Base-by-base conservation (phyloP, 2,888 invertebrate species). In the Drosophila niveifrons region DNA sequence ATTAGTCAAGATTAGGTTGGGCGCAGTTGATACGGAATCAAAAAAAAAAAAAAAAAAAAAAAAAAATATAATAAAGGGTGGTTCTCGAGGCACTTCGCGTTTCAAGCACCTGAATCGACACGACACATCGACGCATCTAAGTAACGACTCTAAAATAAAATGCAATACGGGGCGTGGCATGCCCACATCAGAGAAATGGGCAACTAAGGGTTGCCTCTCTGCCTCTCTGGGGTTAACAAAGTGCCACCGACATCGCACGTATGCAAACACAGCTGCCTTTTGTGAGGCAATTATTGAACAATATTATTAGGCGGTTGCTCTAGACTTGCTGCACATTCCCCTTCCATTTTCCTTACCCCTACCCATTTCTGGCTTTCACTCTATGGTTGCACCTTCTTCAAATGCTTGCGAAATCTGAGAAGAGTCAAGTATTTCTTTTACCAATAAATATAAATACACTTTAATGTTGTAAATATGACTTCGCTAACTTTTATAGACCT, bases 1-100 rank as follows among this genome's bases (percentile, higher is more conserved):
- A 90, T 90, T 90, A 90, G 91, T 89, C 90, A 90, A 88, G 90
- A 90, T 90, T 90, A 89, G 67, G 75, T 75, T 66, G 75, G 74
- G 71, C 65, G 48, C 74, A 75, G 81, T 81, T 69, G 72, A 77
- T 81, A 10, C 7, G 9, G 31, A 10, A 31, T 31, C 31, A 23
- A 23, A 23, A 23, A 23, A 3, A 3, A 18, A 18, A 3, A 18
- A 18, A 18, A 18, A 18, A 18, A 0, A 18, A 18, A 4, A 23
- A 23, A 23, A 23, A 23, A 23, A 23, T 6, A 23, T 6, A 23
- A 23, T 23, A 23, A 23, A 15, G 17, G 44, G 17, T 17, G 44
- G 18, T 17, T 3, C 31, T 4, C 31, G 10, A 63, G 56, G n/a
- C 72, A 78, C 72, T 79, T 72, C 63, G 78, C 48, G 15, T 51